Base-by-base conservation (phyloP, 1,140 invertebrate species). In the Leptestheria dahalacensis region DNA sequence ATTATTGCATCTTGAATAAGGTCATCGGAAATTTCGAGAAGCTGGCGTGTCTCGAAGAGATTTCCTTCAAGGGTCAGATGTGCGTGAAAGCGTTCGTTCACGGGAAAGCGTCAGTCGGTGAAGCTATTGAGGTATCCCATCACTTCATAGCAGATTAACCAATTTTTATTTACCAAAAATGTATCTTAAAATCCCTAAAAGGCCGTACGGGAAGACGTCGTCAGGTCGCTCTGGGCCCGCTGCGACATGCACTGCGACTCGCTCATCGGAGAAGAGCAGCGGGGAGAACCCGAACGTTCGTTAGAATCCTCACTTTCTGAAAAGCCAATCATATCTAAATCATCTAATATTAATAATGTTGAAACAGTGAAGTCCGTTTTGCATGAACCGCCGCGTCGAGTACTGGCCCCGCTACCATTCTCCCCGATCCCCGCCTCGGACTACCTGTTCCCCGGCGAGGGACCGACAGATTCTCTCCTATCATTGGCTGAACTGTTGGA, bases 191-290 rank as follows among this genome's bases (percentile, higher is more conserved):
- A n/a, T n/a, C n/a, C n/a, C n/a, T n/a, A n/a, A n/a, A n/a, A 75
- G 64, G 81, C 83, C 6, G 72, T 90, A 1, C 84, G 82, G 67
- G 77, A 86, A 69, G 86, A 91, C 69, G 80, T 89, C 53, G 75
- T 88, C 52, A 73, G 87, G 62, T 89, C 86, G 60, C 72, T 90
- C 50, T 76, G 82, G 1, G 80, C 85, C 26, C 74, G 87, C 64
- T 79, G 88, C 67, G 85, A 88, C 65, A 83, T 90, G 78, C 84
- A 90, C 65, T 88, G 84, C 78, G 86, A 89, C 73, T 85, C 86
- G 63, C 73, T 89, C 46, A 83, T 86, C 66, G 85, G 88, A 71
- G 81, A 82, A 68, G 86, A 88, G 65, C 78, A 79, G 67, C 75
- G 79, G 64, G 74, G 79, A 62, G 77, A 78, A 33, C 47, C 23